phyloP scores from a whole-genome alignment of 2,113 vertebrate genomes.

The Otus sunia region DNA sequence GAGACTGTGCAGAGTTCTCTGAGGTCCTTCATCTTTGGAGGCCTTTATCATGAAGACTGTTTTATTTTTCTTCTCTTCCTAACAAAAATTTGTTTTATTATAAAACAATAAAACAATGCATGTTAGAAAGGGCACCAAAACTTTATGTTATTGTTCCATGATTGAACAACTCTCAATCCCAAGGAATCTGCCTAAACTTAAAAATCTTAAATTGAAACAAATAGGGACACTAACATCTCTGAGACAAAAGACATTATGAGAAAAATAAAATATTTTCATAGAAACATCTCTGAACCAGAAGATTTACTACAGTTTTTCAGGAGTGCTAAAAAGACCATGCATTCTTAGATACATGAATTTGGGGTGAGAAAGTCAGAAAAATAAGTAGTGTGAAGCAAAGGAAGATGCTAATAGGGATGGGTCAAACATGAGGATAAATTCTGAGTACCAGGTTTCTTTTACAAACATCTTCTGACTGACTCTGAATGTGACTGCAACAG shows the following conservation, averaged over 20 bases:
- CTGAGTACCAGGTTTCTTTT: not conserved
- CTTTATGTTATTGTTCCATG: not conserved
- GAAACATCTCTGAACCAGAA: not conserved
- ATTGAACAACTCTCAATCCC: not conserved
- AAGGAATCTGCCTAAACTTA: not conserved
- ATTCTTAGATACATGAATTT: not conserved
- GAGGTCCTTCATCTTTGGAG: not conserved
- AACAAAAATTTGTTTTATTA: not conserved
- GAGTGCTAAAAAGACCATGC: not conserved
- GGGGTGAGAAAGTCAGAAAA: not conserved
- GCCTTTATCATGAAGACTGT: not conserved
- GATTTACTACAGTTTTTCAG: not conserved
- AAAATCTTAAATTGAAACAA: not conserved
- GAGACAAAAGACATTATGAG: not conserved
- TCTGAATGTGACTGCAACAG: not conserved
- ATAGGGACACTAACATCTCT: not conserved
- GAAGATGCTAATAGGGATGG: not conserved
- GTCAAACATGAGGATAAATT: not conserved
- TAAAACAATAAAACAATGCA: not conserved
- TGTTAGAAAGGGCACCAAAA: not conserved
- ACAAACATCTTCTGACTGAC: not conserved
- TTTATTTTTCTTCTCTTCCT: not conserved
- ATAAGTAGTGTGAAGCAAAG: not conserved
- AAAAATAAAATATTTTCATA: not conserved
- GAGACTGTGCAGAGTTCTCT: not conserved